phyloP scores from a whole-genome alignment of 2,888 invertebrate species.

The Lypha dubia region DNA sequence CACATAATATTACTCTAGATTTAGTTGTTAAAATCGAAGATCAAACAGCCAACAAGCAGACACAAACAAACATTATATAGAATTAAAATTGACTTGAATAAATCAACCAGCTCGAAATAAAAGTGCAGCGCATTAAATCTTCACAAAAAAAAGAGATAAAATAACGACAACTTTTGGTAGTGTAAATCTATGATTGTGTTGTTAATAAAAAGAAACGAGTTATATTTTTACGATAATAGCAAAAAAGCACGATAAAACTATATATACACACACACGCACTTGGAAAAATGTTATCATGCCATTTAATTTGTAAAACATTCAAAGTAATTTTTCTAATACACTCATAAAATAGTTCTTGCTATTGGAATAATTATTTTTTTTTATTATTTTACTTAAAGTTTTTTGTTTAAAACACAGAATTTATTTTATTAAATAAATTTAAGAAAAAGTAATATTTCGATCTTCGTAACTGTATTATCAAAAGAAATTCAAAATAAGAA shows the following conservation, averaged over 20 bases:
- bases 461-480: too few species aligned
- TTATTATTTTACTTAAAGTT: neutral
- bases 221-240: constrained; percentile 43
- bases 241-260: constrained; percentile 51
- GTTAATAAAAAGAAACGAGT: constrained; percentile 24
- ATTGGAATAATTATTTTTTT: constrained; percentile 3
- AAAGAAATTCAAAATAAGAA: too few species aligned
- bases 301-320: neutral
- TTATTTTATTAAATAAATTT: too few species aligned
- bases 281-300: neutral
- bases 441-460: too few species aligned
- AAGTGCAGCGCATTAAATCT: constrained; percentile 11
- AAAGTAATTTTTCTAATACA: neutral
- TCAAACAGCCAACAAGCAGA: constrained; percentile 59
- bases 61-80: constrained; percentile 16
- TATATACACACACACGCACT: neutral
- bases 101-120: neutral
- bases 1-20: constrained; percentile 73
- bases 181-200: constrained; percentile 14
- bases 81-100: constrained; percentile 1
- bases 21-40: constrained; percentile 66
- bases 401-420: neutral
- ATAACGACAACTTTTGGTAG: neutral
- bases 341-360: neutral
- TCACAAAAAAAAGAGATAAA: constrained; percentile 20